Percentiles rank a stretch among this genome's conserved stretches.
Conservation (phyloP, 2,888 invertebrate species). For the Tetramorium bicarinatum region DNA sequence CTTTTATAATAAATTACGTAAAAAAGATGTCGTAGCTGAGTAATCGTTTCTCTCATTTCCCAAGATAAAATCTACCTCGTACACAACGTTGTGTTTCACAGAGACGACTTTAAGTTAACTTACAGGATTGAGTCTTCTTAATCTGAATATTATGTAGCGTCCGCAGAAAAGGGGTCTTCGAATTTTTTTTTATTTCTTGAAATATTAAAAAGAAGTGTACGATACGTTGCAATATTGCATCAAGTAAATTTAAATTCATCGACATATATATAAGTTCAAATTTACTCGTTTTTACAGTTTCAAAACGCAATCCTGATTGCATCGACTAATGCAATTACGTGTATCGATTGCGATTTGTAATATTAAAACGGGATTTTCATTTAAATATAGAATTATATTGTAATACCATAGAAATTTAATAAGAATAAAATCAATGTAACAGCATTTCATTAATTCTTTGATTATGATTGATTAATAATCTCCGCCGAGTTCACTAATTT, state of each 20-base stretch:
- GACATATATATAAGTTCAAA: slow-evolving; percentile 1
- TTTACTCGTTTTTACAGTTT: slow-evolving; percentile 29
- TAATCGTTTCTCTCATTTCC: slow-evolving; percentile 48
- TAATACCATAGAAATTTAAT: slow-evolving; percentile 13
- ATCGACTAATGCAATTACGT: slow-evolving; percentile 14
- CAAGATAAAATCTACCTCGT: slow-evolving; percentile 55
- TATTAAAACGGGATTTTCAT: slow-evolving; percentile 23
- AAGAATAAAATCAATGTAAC: slow-evolving; percentile 4
- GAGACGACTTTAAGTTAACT: slow-evolving; percentile 64
- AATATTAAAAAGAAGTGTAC: slow-evolving; percentile 68
- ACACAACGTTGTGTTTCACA: slow-evolving; percentile 62
- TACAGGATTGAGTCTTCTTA: slow-evolving; percentile 71
- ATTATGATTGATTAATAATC: slow-evolving; percentile 13
- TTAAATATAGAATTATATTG: not conserved
- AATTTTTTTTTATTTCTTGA: slow-evolving; percentile 70
- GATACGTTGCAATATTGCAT: slow-evolving; percentile 52
- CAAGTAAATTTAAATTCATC: slow-evolving; percentile 52
- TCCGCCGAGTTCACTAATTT: not conserved
- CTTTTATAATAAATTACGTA: slow-evolving; percentile 2
- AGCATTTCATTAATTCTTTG: slow-evolving; percentile 1
- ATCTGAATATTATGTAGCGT: slow-evolving; percentile 70
- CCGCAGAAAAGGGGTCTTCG: slow-evolving; percentile 62
- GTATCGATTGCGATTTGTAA: slow-evolving; percentile 21
- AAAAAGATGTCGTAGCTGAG: slow-evolving; percentile 9
- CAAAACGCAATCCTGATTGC: slow-evolving; percentile 15